Conservation (phyloP, 2,113 vertebrate genomes). For the Nematolebias whitei region DNA sequence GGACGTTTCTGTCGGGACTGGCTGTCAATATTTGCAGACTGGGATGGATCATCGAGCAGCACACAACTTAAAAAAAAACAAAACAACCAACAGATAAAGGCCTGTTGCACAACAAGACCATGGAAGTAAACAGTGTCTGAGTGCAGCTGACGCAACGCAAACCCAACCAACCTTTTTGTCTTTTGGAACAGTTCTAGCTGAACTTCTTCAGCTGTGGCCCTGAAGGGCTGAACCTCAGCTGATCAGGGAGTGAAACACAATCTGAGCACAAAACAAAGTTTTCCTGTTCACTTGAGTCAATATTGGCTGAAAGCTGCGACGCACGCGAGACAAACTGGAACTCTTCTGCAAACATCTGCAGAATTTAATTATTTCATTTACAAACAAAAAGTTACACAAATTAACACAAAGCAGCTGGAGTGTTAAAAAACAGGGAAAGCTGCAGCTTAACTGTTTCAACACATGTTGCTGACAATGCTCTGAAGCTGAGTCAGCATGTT, state of each 20-base stretch:
- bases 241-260: no score
- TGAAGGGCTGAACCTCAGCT: no score
- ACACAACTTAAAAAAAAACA: background rate
- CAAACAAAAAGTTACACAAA: no score
- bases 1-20: background rate
- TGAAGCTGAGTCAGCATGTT: no score
- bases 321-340: slow-evolving; percentile 12
- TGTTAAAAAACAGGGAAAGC: background rate
- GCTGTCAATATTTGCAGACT: slow-evolving; percentile 36
- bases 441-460: background rate
- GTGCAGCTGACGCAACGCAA: background rate
- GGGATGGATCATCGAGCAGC: slow-evolving; percentile 19
- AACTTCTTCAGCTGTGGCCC: no score
- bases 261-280: no score
- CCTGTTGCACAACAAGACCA: slow-evolving; percentile 13
- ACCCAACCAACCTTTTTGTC: background rate
- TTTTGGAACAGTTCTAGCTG: background rate
- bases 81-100: no score
- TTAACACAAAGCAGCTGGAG: no score
- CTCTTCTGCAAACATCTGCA: background rate
- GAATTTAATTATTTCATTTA: background rate
- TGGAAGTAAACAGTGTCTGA: background rate
- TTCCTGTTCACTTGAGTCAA: slow-evolving; percentile 24
- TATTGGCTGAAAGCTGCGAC: slow-evolving; percentile 37
- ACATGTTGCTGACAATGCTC: no score